These are phyloP conservation scores for Micropoecilia bifurca DNA, from an alignment of 2,797 vertebrate species.

Conservation along the genomic window DNA sequence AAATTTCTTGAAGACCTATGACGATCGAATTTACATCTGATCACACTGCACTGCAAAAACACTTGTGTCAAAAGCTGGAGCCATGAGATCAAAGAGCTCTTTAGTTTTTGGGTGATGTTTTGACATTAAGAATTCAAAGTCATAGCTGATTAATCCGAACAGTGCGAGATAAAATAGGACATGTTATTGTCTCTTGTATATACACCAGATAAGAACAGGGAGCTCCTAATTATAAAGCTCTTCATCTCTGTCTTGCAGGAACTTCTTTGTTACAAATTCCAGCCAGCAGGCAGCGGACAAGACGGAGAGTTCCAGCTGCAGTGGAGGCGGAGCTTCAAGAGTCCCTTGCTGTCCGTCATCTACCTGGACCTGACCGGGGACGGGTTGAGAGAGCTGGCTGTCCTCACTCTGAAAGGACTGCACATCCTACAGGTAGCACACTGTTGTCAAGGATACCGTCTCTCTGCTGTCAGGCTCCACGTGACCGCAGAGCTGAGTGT, in stretches of 20 bases:
- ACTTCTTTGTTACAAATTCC: constrained; percentile 90
- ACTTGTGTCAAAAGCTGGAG: background rate
- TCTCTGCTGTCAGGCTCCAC: background rate
- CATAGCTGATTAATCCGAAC: background rate
- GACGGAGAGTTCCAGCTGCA: constrained; percentile 79
- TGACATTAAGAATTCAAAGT: background rate
- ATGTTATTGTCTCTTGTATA: background rate
- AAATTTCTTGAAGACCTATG: background rate
- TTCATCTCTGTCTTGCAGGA: constrained; percentile 78
- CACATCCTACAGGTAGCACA: constrained; percentile 88
- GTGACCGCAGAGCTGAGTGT: background rate
- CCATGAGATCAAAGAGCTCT: background rate
- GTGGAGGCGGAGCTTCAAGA: constrained; percentile 90
- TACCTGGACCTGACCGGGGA: constrained; percentile 90
- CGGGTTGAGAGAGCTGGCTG: constrained; percentile 86
- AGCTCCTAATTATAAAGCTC: background rate
- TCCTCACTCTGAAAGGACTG: constrained; percentile 90
- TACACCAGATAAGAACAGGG: background rate
- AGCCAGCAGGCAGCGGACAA: constrained; percentile 24
- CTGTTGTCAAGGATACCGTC: background rate
- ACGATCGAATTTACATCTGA: background rate
- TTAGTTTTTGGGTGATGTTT: background rate
- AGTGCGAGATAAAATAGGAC: background rate
- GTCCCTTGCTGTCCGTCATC: constrained; percentile 88
- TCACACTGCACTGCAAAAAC: background rate